Evolutionary conservation across 2,888 invertebrate species (phyloP).

Genomic region (Idaea aversata): DNA sequence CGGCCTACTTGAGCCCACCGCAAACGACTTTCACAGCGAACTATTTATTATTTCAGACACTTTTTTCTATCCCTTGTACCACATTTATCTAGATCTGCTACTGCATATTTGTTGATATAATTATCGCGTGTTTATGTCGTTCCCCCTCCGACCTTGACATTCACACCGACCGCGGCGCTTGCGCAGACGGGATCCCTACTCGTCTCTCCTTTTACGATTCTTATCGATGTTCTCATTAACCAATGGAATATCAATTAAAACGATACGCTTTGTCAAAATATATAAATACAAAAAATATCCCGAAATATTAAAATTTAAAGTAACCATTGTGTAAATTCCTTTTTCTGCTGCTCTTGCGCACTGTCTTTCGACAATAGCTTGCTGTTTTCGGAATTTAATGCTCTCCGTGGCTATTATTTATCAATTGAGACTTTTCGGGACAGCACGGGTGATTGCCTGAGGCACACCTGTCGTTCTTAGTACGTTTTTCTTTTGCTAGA

Average conservation of each 20-base stretch:
- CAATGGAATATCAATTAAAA: not conserved
- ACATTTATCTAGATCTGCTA: not conserved
- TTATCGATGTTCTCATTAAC: not conserved
- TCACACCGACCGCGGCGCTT: not conserved
- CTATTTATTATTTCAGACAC: not conserved
- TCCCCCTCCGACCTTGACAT: not conserved
- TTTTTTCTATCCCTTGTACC: not conserved
- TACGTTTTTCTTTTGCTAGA: too few relatives aligned
- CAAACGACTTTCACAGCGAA: not conserved
- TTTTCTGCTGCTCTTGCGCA: too few relatives aligned
- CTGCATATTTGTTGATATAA: conserved; percentile 1
- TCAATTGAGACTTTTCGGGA: too few relatives aligned
- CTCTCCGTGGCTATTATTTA: too few relatives aligned
- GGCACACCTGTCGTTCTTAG: too few relatives aligned
- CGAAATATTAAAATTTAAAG: not conserved
- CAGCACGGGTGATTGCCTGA: too few relatives aligned
- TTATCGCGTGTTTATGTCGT: not conserved
- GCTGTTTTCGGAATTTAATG: too few relatives aligned
- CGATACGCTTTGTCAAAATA: not conserved
- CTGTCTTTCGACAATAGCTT: too few relatives aligned
- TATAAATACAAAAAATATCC: not conserved
- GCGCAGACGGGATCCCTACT: not conserved
- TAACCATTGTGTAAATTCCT: not conserved
- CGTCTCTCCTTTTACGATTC: not conserved
- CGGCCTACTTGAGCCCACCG: too few relatives aligned